Conservation (phyloP, 2,113 vertebrate species). For the Monarcha castaneiventris region DNA sequence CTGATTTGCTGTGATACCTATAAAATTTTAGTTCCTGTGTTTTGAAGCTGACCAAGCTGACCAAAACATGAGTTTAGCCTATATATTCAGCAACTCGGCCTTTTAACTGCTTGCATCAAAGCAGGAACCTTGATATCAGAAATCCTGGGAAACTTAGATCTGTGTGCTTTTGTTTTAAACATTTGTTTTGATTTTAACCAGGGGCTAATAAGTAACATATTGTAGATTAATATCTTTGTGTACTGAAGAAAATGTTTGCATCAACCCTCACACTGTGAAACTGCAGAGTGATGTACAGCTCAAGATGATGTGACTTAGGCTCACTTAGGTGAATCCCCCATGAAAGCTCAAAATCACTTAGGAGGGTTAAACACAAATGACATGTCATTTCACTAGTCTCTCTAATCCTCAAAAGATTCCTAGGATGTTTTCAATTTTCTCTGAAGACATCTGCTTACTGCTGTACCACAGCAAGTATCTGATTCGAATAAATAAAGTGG, state of each 20-base stretch:
- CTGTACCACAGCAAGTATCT: not conserved
- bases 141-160: not conserved
- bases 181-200: not conserved
- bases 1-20: not conserved
- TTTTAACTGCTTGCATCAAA: not conserved
- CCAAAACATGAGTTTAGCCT: not conserved
- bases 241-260: not conserved
- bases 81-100: not conserved
- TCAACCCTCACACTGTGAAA: not conserved
- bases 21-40: not conserved
- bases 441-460: not conserved
- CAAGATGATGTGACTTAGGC: not conserved
- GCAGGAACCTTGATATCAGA: not conserved
- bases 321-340: constrained; percentile 6
- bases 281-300: not conserved
- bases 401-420: not conserved
- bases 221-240: not conserved
- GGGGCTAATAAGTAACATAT: not conserved
- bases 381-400: not conserved
- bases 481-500: not conserved
- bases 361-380: not conserved
- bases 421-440: not conserved
- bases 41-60: not conserved
- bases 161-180: not conserved
- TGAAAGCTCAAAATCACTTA: constrained; percentile 35